Base-by-base conservation (phyloP, 2,888 invertebrate genomes). In the Antheraea assamensis region DNA sequence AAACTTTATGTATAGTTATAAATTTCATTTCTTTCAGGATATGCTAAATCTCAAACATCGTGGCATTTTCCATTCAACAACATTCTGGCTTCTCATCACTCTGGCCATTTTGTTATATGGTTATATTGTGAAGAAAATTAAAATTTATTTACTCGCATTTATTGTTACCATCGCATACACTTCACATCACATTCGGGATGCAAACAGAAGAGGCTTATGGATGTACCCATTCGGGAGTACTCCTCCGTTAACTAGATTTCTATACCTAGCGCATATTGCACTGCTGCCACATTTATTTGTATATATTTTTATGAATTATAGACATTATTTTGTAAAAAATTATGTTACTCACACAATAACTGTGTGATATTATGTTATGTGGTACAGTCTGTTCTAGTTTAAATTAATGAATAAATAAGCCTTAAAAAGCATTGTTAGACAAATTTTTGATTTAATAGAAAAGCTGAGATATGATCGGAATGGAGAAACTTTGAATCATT, bases 101-200 rank as follows among this genome's bases (percentile, higher is more conserved):
- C 30, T 75, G 0, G 2, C 83, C 2, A 74, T 90, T 0, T 73
- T 91, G 0, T 0, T 79, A 0, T 91, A 88, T 66, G 88, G 92
- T 71, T 85, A 86, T 71, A 4, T 86, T n/a, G 75, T 76, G 21
- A 89, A 82, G 58, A 90, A 87, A 78, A 30, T 85, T 0, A 88
- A 91, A 66, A 72, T 90, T 13, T 90, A 86, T 52, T 73, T 87
- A 0, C n/a, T 90, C 0, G 81, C 85, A 0, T 91, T 86, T 73
- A 94, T 92, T 91, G 17, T 91, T 0, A 77, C 90, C 0, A 55
- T 93, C 8, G 93, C 92, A 0, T 92, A 82, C 47, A 81, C 85
- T 0, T 91, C 89, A 3, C 94, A 94, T 74, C 94, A 93, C 70
- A 76, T 94, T 0, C 72, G 94, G 61, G 94, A 94, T 68, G 92